Conservation (phyloP, 2,888 invertebrate genomes). For the Leptarthrus brevirostris region DNA sequence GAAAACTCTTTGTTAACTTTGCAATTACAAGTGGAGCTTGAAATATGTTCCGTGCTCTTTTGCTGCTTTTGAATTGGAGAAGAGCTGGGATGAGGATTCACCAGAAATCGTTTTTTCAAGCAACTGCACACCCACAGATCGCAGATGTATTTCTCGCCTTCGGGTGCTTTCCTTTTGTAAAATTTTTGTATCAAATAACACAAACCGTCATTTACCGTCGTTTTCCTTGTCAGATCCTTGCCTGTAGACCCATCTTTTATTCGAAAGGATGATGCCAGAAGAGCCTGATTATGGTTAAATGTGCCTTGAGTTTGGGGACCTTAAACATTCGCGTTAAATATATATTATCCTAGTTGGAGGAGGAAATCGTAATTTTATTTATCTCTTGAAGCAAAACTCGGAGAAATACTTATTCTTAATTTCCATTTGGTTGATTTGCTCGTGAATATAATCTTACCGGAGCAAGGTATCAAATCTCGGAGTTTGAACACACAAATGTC, state of each 20-base stretch:
- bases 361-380: no score
- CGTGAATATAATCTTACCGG: no score
- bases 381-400: no score
- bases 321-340: no score
- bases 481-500: no score
- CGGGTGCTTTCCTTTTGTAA: constrained; percentile 18
- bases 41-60: constrained; percentile 19
- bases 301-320: no score
- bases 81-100: neutral
- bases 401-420: no score
- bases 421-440: no score
- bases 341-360: no score
- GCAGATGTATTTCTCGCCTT: neutral
- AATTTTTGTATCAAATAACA: constrained; percentile 22
- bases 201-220: constrained; percentile 15
- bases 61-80: constrained; percentile 19
- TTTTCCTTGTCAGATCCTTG: neutral
- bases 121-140: neutral
- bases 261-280: neutral
- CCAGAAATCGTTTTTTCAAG: no score
- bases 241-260: neutral
- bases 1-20: constrained; percentile 1
- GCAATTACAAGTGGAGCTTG: constrained; percentile 22
- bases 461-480: no score
- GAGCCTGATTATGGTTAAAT: neutral